These are phyloP conservation scores for Eulemur rufifrons DNA, from an alignment of 2,113 vertebrate genomes.

Conservation along the genomic window DNA sequence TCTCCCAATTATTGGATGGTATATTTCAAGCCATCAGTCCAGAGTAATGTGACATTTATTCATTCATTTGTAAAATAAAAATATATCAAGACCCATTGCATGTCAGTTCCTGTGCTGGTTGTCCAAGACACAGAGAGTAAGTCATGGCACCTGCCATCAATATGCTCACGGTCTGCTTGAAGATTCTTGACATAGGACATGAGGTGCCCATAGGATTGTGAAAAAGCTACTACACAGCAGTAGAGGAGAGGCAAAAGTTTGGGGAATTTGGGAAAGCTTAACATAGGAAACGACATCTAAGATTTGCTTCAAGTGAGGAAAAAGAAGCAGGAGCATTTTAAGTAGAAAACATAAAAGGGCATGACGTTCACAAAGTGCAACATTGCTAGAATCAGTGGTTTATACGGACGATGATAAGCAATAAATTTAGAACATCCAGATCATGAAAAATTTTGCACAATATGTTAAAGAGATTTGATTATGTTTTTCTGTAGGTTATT, in stretches of 20 bases:
- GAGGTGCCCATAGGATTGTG: not conserved
- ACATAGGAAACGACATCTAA: not conserved
- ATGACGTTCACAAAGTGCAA: not conserved
- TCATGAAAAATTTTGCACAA: not conserved
- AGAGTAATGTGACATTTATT: not conserved
- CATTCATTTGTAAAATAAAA: constrained; percentile 40
- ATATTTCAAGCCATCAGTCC: not conserved
- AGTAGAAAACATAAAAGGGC: not conserved
- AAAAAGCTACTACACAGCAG: not conserved
- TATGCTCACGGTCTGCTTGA: not conserved
- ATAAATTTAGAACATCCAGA: not conserved
- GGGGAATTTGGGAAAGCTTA: not conserved
- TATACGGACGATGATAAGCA: not conserved
- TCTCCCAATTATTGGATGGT: not conserved
- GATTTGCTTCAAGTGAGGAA: not conserved
- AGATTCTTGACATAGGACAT: not conserved
- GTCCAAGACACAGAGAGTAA: not conserved
- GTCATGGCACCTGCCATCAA: not conserved
- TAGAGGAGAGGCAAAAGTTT: not conserved
- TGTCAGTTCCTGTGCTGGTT: not conserved
- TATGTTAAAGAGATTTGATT: not conserved
- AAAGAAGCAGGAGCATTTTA: not conserved
- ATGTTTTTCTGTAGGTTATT: not conserved
- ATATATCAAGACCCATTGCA: not conserved
- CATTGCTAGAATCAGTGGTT: not conserved